phyloP scores from a whole-genome alignment of 2,113 vertebrate genomes.

The Chunga burmeisteri region DNA sequence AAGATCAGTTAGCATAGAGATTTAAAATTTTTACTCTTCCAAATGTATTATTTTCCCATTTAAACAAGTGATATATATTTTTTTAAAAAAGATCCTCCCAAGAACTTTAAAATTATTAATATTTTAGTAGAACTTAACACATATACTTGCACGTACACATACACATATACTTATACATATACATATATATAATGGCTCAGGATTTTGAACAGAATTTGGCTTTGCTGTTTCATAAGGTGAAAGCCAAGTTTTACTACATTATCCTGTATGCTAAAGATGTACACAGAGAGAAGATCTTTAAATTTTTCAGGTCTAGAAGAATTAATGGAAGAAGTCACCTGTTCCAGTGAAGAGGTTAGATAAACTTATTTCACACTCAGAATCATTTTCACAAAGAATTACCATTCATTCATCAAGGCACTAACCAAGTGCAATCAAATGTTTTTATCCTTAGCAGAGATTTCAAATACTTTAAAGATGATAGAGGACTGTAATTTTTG shows the following conservation, averaged over 20 bases:
- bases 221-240: neutral
- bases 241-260: neutral
- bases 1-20: neutral
- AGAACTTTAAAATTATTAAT: neutral
- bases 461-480: neutral
- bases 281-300: neutral
- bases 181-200: rapidly evolving
- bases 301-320: neutral
- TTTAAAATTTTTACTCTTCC: neutral
- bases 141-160: neutral
- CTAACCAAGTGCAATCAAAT: neutral
- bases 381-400: neutral
- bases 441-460: neutral
- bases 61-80: neutral
- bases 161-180: rapidly evolving
- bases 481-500: neutral
- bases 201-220: neutral
- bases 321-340: neutral
- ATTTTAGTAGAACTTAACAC: neutral
- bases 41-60: neutral
- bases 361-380: neutral
- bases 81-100: neutral
- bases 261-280: neutral
- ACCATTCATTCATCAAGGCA: neutral
- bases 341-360: neutral